Conservation (phyloP, 1,140 invertebrate genomes). For the Rhopalosiphum padi region DNA sequence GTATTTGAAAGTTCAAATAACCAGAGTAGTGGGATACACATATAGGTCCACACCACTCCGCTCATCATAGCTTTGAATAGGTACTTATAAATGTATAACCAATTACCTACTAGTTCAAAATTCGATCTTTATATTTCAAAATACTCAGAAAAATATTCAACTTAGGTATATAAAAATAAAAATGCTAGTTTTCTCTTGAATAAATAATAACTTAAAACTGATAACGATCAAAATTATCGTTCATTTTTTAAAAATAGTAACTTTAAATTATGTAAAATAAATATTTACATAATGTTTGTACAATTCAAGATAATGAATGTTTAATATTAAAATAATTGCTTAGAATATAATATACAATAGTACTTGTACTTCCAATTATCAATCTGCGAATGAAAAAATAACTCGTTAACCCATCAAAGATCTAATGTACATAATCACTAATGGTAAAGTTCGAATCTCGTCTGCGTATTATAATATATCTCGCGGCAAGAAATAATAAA, state of each 20-base stretch:
- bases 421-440: neutral
- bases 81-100: no score
- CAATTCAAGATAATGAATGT: neutral
- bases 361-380: neutral
- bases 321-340: neutral
- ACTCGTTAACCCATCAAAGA: neutral
- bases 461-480: neutral
- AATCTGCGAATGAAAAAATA: neutral
- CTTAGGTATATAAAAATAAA: neutral
- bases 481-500: neutral
- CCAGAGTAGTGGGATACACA: neutral
- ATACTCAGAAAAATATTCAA: neutral
- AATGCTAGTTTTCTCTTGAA: neutral
- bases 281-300: neutral
- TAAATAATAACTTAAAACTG: neutral
- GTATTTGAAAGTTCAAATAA: neutral
- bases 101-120: no score
- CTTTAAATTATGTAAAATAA: neutral
- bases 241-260: neutral
- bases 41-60: neutral
- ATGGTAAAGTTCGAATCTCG: neutral
- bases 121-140: neutral
- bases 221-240: neutral
- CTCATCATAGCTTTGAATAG: neutral
- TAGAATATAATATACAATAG: neutral